Evolutionary conservation across 2,113 vertebrate genomes (phyloP).

Genomic region (Australoheros scitulus): DNA sequence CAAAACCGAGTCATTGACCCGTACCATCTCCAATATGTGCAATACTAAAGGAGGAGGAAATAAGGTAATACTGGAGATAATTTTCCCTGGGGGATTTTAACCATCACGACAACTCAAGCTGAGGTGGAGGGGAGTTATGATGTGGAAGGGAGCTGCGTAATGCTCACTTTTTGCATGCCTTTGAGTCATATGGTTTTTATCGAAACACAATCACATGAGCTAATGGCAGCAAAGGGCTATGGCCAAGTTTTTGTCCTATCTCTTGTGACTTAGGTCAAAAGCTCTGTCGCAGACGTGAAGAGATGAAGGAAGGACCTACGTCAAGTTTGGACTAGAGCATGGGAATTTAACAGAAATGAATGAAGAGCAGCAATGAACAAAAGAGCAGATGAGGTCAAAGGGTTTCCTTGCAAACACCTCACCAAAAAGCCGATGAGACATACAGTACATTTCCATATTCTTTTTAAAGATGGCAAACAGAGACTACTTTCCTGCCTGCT

Average conservation of each 20-base stretch:
- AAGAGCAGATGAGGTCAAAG: background rate
- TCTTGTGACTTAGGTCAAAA: constrained; percentile 39
- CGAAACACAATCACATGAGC: constrained; percentile 60
- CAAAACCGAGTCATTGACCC: constrained; percentile 17
- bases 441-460: background rate
- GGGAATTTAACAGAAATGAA: background rate
- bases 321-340: background rate
- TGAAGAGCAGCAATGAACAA: background rate
- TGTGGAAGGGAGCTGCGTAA: constrained; percentile 36
- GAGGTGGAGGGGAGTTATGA: constrained; percentile 44
- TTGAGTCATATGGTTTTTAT: constrained; percentile 74
- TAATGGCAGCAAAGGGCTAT: constrained; percentile 53
- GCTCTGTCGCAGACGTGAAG: constrained; percentile 31
- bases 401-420: constrained; percentile 19
- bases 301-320: background rate
- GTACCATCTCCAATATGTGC: constrained; percentile 19
- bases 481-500: constrained; percentile 21
- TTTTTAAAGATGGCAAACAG: constrained; percentile 27
- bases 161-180: constrained; percentile 47
- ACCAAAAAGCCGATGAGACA: background rate
- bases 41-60: constrained; percentile 35
- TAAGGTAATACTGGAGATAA: constrained; percentile 54
- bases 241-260: constrained; percentile 57
- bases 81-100: constrained; percentile 50
- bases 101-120: constrained; percentile 40